phyloP scores from a whole-genome alignment of 2,113 vertebrate genomes.

The Nymphicus hollandicus region DNA sequence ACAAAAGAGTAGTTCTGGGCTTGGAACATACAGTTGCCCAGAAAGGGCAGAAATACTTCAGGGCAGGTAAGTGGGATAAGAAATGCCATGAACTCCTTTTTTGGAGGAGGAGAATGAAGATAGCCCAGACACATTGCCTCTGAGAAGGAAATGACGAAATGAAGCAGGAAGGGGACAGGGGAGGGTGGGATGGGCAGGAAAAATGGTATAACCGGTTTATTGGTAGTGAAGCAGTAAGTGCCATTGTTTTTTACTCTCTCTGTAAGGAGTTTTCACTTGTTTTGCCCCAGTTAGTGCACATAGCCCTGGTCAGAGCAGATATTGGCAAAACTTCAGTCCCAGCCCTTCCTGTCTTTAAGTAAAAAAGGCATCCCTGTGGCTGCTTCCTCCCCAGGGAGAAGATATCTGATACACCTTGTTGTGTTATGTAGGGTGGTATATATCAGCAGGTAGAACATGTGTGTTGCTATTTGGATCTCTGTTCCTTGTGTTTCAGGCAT shows the following conservation, averaged over 20 bases:
- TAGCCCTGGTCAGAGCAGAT: neutral
- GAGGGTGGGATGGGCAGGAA: neutral
- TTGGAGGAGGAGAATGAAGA: neutral
- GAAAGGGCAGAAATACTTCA: neutral
- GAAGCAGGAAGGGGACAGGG: neutral
- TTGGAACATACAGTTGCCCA: neutral
- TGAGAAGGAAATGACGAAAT: neutral
- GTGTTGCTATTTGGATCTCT: slow-evolving; percentile 4
- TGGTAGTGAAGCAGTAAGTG: neutral
- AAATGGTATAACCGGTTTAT: neutral
- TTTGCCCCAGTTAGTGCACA: neutral
- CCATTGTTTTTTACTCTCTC: neutral
- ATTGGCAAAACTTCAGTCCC: neutral
- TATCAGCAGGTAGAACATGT: neutral
- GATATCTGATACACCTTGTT: neutral
- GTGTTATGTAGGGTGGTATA: accelerated
- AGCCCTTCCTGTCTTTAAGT: neutral
- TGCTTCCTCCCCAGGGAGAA: neutral
- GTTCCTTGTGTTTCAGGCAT: slow-evolving; percentile 82
- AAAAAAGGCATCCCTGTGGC: neutral
- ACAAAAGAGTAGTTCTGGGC: neutral
- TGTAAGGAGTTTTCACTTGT: neutral
- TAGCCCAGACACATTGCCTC: neutral
- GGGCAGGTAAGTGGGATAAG: neutral
- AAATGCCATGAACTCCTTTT: neutral